A percentile compares a stretch with the other conserved stretches of the same genome.
Conservation (phyloP, 2,888 invertebrate genomes). For the Andrena hattorfiana region DNA sequence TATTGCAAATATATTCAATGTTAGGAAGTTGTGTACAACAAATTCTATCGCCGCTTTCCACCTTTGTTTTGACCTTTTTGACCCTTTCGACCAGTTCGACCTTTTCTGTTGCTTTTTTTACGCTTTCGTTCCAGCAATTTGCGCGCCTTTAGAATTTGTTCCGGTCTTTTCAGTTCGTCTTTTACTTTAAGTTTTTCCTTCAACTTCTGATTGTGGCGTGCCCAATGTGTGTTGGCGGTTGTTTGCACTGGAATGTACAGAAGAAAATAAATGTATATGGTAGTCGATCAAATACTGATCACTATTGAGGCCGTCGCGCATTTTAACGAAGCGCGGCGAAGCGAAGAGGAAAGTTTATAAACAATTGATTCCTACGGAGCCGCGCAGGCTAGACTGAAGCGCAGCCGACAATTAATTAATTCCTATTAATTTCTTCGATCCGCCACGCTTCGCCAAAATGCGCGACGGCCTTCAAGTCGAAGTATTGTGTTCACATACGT, state of each 20-base stretch:
- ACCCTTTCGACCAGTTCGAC: slow-evolving; percentile 66
- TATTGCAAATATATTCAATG: slow-evolving; percentile 17
- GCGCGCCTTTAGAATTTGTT: slow-evolving; percentile 92
- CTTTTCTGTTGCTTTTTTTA: slow-evolving; percentile 85
- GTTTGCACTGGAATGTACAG: slow-evolving; percentile 77
- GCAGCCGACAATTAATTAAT: too few relatives aligned
- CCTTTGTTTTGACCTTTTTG: slow-evolving; percentile 72
- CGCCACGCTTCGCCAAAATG: too few relatives aligned
- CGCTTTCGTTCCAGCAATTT: slow-evolving; percentile 86
- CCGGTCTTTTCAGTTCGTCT: slow-evolving; percentile 90
- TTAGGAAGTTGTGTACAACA: slow-evolving; percentile 16
- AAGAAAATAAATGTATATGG: slow-evolving; percentile 12
- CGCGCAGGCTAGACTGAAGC: too few relatives aligned
- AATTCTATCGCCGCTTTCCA: slow-evolving; percentile 65
- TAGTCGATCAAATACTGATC: too few relatives aligned
- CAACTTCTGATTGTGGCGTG: slow-evolving; percentile 91
- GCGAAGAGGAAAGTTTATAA: too few relatives aligned
- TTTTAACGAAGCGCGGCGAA: too few relatives aligned
- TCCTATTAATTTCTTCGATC: too few relatives aligned
- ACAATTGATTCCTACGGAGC: too few relatives aligned
- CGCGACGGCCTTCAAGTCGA: too few relatives aligned
- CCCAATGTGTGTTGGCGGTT: slow-evolving; percentile 90
- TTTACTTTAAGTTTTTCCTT: slow-evolving; percentile 87
- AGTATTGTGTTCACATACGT: slow-evolving; percentile 66
- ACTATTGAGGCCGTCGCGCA: too few relatives aligned